These are phyloP conservation scores for Lasioglossum lativentre DNA, from an alignment of 2,888 invertebrate genomes.

Conservation along the genomic window DNA sequence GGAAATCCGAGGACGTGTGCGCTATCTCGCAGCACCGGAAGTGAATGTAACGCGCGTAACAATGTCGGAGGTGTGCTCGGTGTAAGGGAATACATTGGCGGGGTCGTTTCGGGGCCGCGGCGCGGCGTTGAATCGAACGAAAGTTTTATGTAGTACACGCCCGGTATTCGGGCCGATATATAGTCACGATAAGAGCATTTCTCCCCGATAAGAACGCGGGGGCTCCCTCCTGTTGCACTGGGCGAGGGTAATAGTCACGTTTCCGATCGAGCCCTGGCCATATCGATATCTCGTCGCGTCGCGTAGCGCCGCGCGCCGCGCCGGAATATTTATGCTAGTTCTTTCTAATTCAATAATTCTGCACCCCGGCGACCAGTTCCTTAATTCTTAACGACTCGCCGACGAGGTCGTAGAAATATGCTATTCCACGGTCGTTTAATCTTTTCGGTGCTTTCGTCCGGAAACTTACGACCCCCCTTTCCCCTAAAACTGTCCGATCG, in stretches of 20 bases:
- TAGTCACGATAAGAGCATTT: conserved; percentile 67
- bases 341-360: conserved; percentile 43
- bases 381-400: conserved; percentile 18
- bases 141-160: conserved; percentile 69
- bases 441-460: background rate
- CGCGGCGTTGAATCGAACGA: conserved; percentile 54
- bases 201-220: conserved; percentile 58
- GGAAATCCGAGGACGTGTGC: background rate
- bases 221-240: conserved; percentile 46
- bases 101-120: conserved; percentile 49
- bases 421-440: background rate
- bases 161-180: conserved; percentile 63
- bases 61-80: conserved; percentile 54
- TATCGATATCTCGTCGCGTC: conserved; percentile 43
- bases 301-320: too few relatives aligned
- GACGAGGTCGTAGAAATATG: background rate
- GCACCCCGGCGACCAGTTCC: background rate
- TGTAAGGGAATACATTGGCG: conserved; percentile 60
- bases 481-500: background rate
- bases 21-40: conserved; percentile 40
- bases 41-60: conserved; percentile 57
- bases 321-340: conserved; percentile 44
- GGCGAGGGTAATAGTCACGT: conserved; percentile 30
- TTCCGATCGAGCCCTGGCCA: conserved; percentile 23
- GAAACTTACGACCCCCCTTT: background rate